Evolutionary conservation across 1,140 invertebrate species (phyloP).

Genomic region (Daktulosphaira vitifoliae): DNA sequence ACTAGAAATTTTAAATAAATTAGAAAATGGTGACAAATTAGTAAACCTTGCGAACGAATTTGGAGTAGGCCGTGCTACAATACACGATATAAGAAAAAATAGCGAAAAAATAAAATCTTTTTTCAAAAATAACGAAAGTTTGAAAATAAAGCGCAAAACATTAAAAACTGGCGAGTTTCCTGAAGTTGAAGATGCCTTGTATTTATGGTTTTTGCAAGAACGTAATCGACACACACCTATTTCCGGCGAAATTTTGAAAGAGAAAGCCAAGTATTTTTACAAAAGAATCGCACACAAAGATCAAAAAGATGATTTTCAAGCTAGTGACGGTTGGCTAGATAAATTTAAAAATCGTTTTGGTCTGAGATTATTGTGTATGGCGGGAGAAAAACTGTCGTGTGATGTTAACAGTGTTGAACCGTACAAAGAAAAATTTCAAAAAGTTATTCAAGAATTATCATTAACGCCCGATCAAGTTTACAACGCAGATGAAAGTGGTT

Average conservation of each 20-base stretch:
- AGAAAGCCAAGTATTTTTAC: slow-evolving; percentile 10
- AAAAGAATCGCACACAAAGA: slow-evolving; percentile 20
- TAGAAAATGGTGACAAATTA: too few species aligned
- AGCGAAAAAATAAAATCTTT: too few species aligned
- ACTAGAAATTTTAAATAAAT: too few species aligned
- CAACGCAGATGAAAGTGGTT: slow-evolving; percentile 45
- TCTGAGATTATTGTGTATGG: slow-evolving; percentile 7
- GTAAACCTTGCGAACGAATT: too few species aligned
- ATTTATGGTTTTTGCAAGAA: neutral
- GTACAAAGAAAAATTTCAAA: slow-evolving; percentile 10
- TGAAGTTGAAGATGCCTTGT: neutral
- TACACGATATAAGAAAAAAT: too few species aligned
- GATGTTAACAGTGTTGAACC: neutral
- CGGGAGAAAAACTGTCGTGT: slow-evolving; percentile 11
- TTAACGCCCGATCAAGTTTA: slow-evolving; percentile 34
- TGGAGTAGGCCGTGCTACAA: too few species aligned
- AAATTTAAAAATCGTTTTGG: slow-evolving; percentile 21
- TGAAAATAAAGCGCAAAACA: neutral
- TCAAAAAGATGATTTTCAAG: slow-evolving; percentile 19
- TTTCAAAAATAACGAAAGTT: too few species aligned
- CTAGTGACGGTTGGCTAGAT: slow-evolving; percentile 10
- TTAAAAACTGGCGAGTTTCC: neutral
- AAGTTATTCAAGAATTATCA: slow-evolving; percentile 24
- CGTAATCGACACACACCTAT: neutral
- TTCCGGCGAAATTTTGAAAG: neutral